Evolutionary conservation across 2,113 vertebrate species (phyloP).

Genomic region (Antidorcas marsupialis): DNA sequence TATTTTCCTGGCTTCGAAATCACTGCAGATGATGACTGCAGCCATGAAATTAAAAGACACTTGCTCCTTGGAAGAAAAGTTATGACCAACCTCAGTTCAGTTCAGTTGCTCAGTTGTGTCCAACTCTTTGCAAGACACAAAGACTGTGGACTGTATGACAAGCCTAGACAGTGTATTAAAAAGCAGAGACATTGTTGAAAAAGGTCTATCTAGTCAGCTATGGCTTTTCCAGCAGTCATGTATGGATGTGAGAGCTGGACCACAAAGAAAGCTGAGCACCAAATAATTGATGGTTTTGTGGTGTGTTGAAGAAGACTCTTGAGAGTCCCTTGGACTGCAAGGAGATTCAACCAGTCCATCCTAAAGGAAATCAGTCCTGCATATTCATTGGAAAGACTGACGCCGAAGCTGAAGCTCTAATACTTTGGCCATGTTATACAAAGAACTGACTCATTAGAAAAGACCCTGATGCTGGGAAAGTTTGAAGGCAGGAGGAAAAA

Average conservation of each 20-base stretch:
- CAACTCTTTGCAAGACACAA: background rate
- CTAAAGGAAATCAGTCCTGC: background rate
- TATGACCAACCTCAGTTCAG: background rate
- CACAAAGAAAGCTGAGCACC: background rate
- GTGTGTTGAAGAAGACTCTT: background rate
- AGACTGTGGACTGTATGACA: background rate
- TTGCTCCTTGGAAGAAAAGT: background rate
- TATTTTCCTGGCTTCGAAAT: background rate
- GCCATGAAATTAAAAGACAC: background rate
- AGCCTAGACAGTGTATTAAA: background rate
- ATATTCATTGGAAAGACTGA: background rate
- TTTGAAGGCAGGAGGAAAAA: background rate
- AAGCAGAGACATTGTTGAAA: background rate
- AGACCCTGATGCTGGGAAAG: background rate
- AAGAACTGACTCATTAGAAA: background rate
- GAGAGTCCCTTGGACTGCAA: background rate
- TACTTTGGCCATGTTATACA: background rate
- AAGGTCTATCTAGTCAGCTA: background rate
- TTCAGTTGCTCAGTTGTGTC: background rate
- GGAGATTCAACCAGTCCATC: background rate
- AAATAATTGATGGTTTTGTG: background rate
- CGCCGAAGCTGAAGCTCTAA: background rate
- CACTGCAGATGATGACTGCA: background rate
- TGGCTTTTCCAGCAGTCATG: background rate
- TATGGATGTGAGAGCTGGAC: background rate